phyloP scores from a whole-genome alignment of 2,113 vertebrate genomes.

The Varanus salvator region DNA sequence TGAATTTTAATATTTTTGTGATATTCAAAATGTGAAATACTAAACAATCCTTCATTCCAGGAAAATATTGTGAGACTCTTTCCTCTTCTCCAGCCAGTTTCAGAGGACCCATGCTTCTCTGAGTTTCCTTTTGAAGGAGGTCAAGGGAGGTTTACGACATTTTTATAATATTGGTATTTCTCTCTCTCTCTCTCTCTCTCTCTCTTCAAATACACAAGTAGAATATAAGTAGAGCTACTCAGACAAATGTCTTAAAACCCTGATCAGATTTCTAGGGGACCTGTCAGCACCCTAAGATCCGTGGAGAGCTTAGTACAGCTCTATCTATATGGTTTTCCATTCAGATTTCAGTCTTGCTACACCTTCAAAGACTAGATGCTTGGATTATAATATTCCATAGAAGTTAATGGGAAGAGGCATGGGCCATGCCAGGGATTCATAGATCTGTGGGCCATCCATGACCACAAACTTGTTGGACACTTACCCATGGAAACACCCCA shows the following conservation, averaged over 20 bases:
- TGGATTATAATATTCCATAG: neutral
- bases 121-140: neutral
- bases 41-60: too few species aligned
- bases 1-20: too few species aligned
- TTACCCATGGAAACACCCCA: neutral
- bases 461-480: neutral
- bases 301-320: neutral
- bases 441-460: neutral
- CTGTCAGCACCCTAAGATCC: neutral
- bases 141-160: neutral
- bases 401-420: neutral
- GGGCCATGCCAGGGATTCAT: neutral
- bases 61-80: neutral
- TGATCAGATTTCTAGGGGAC: neutral
- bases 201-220: too few species aligned
- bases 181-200: too few species aligned
- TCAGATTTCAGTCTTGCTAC: neutral
- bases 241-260: neutral
- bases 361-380: neutral
- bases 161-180: neutral
- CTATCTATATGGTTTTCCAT: neutral
- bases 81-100: neutral
- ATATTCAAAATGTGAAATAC: neutral
- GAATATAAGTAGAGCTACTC: too few species aligned
- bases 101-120: neutral